Evolutionary conservation across 2,797 vertebrate genomes (phyloP).

Genomic region (Hydrophis major): DNA sequence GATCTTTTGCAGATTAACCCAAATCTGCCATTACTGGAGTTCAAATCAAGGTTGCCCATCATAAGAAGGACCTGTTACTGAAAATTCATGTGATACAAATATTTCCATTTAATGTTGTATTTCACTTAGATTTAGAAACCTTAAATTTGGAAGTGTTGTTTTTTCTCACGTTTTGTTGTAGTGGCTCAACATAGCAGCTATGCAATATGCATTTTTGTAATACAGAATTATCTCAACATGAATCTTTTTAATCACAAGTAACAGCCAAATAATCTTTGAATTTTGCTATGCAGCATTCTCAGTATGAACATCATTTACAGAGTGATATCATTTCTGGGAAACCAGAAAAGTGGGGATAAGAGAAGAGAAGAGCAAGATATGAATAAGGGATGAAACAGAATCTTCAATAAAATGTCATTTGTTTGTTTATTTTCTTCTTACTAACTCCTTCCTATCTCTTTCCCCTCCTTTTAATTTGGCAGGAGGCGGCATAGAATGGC

Average conservation of each 20-base stretch:
- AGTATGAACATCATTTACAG: neutral
- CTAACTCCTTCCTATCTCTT: neutral
- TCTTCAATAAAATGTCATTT: neutral
- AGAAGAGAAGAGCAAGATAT: neutral
- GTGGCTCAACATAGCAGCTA: neutral
- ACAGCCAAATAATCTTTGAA: neutral
- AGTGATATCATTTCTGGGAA: neutral
- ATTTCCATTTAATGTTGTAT: neutral
- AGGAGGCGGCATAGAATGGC: conserved; percentile 76
- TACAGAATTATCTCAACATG: neutral
- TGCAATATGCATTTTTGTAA: neutral
- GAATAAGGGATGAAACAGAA: neutral
- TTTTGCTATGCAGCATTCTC: neutral
- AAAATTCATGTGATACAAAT: neutral
- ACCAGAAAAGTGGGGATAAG: neutral
- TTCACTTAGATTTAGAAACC: neutral
- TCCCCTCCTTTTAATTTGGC: neutral
- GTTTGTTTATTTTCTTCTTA: neutral
- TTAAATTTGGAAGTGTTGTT: neutral
- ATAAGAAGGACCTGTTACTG: neutral
- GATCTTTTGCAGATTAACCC: neutral
- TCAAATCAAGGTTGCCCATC: neutral
- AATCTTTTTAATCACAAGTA: neutral
- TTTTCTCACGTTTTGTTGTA: conserved; percentile 14
- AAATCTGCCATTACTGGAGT: neutral